phyloP scores from a whole-genome alignment of 1,140 invertebrate genomes.

The Diabrotica undecimpunctata region DNA sequence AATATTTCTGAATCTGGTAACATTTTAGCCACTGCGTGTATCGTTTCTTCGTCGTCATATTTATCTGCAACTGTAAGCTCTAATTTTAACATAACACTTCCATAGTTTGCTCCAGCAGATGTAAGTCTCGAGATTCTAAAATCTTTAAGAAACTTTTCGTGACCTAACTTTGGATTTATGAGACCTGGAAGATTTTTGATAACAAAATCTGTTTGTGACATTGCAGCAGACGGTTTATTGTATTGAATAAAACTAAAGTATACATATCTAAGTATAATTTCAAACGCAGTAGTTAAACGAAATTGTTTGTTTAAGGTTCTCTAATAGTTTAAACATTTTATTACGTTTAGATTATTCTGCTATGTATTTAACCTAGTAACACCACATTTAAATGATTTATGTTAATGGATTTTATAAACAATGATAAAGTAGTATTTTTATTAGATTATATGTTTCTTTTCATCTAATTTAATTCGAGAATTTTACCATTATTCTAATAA shows the following conservation, averaged over 20 bases:
- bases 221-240: neutral
- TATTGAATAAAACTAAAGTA: neutral
- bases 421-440: too few species aligned
- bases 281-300: too few species aligned
- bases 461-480: too few species aligned
- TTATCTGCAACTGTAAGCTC: slow-evolving; percentile 29
- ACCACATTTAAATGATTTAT: too few species aligned
- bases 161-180: neutral
- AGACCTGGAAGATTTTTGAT: neutral
- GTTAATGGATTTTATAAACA: too few species aligned
- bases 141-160: neutral
- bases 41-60: slow-evolving; percentile 28
- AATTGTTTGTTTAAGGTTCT: too few species aligned
- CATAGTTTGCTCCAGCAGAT: slow-evolving; percentile 57
- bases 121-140: neutral
- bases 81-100: slow-evolving; percentile 53
- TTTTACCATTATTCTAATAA: too few species aligned
- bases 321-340: too few species aligned
- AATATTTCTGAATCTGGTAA: slow-evolving; percentile 43
- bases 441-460: too few species aligned
- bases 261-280: too few species aligned
- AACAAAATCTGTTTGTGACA: neutral
- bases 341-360: too few species aligned
- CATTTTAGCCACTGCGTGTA: slow-evolving; percentile 49
- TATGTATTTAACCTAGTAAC: too few species aligned